Evolutionary conservation across 2,113 vertebrate species (phyloP).

Genomic region (Blennius ocellaris): DNA sequence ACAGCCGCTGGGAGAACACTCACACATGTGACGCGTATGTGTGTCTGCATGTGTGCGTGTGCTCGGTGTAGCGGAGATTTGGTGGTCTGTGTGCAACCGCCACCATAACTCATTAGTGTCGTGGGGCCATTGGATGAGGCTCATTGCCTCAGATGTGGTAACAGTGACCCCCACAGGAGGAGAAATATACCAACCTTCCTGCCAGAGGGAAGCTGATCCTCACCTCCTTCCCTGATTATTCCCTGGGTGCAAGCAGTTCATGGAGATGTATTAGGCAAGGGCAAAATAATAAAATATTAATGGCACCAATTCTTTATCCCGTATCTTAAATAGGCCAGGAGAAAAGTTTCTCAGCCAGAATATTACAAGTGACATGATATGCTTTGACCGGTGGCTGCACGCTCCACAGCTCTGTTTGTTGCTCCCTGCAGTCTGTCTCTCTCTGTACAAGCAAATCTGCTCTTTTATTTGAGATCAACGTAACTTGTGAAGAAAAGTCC

Average conservation of each 20-base stretch:
- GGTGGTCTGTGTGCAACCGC: conserved; percentile 59
- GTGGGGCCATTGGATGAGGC: conserved; percentile 46
- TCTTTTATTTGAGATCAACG: conserved; percentile 37
- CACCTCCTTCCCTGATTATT: conserved; percentile 59
- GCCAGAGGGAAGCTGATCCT: conserved; percentile 54
- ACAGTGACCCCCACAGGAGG: conserved; percentile 84
- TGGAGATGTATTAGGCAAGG: conserved; percentile 63
- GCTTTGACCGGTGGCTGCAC: conserved; percentile 31
- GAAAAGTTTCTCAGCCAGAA: conserved; percentile 58
- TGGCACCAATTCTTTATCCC: conserved; percentile 45
- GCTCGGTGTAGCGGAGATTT: conserved; percentile 67
- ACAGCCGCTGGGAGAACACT: conserved; percentile 19
- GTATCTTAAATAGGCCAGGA: conserved; percentile 65
- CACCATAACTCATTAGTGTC: conserved; percentile 68
- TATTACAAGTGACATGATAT: conserved; percentile 47
- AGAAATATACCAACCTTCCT: conserved; percentile 32
- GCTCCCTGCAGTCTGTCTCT: conserved; percentile 7
- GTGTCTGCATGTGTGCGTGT: conserved; percentile 23
- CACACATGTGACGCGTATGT: conserved; percentile 33
- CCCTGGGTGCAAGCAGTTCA: conserved; percentile 54
- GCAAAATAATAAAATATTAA: conserved; percentile 71
- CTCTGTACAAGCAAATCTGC: conserved; percentile 27
- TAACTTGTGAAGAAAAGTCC: conserved; percentile 29
- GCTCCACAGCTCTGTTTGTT: conserved; percentile 33
- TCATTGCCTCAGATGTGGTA: conserved; percentile 68